Percentiles rank a stretch among this genome's conserved stretches.
Conservation (phyloP, 2,888 invertebrate genomes). For the Tipula confusa region DNA sequence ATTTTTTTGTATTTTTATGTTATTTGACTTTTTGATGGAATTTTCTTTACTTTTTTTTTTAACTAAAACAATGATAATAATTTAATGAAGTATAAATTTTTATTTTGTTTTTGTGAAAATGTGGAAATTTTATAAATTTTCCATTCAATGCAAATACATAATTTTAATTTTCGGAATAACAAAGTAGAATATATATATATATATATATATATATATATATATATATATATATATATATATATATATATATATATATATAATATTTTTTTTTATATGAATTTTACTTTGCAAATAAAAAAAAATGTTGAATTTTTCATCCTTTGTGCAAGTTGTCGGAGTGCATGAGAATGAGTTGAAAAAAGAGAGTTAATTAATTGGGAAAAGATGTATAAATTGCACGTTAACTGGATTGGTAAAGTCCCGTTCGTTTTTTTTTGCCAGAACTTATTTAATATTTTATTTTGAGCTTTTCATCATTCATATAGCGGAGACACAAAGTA, state of each 20-base stretch:
- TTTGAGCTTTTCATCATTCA: neutral
- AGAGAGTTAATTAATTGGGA: neutral
- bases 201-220: too few species aligned
- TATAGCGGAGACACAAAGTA: neutral
- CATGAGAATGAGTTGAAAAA: neutral
- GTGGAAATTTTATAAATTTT: neutral
- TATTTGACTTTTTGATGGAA: constrained; percentile 25
- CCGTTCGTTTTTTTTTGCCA: neutral
- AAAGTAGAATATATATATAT: too few species aligned
- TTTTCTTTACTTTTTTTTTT: neutral
- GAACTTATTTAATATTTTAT: neutral
- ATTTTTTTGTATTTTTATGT: neutral
- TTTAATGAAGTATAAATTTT: constrained; percentile 8
- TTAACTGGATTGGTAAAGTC: neutral
- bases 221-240: too few species aligned
- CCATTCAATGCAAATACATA: constrained; percentile 16
- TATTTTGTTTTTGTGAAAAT: constrained; percentile 3
- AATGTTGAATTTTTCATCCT: neutral
- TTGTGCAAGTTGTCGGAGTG: neutral
- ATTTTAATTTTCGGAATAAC: neutral
- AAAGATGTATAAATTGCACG: neutral
- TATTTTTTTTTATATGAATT: neutral
- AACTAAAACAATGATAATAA: constrained; percentile 20
- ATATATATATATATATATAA: too few species aligned
- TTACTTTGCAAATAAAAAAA: neutral